Conservation (phyloP, 2,888 invertebrate genomes). For the Conops quadrifasciatus region DNA sequence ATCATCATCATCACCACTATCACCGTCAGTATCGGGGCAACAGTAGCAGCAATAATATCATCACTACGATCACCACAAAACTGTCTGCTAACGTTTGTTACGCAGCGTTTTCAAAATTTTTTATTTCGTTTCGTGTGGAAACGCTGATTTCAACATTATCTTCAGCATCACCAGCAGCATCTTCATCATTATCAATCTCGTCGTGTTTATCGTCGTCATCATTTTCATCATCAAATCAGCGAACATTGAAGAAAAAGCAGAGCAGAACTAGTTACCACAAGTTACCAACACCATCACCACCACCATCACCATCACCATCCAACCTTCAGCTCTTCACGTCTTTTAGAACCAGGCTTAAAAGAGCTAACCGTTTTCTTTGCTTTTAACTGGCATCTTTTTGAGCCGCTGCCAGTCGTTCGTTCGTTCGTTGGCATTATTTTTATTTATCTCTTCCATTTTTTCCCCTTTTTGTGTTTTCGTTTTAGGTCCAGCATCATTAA, state of each 20-base stretch:
- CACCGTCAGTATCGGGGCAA: no score
- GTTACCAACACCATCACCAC: no score
- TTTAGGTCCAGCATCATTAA: conserved; percentile 28
- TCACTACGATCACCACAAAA: no score
- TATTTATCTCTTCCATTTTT: not conserved
- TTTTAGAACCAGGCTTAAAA: not conserved
- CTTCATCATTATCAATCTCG: no score
- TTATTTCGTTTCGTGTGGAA: no score
- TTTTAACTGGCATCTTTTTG: conserved; percentile 1
- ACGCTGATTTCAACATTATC: no score
- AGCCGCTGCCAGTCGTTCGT: conserved; percentile 7
- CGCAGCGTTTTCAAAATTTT: no score
- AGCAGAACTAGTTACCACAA: no score
- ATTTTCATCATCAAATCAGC: not conserved
- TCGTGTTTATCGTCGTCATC: not conserved
- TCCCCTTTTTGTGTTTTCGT: not conserved
- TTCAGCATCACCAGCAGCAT: no score
- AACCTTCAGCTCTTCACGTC: not conserved
- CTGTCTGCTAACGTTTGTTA: no score
- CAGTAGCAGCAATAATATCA: not conserved
- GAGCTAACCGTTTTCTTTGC: not conserved
- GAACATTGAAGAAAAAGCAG: no score
- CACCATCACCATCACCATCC: no score
- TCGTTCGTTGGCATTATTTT: conserved; percentile 5
- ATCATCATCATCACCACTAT: conserved; percentile 1